Evolutionary conservation across 2,888 invertebrate genomes (phyloP).

Genomic region (Pandemis heparana): DNA sequence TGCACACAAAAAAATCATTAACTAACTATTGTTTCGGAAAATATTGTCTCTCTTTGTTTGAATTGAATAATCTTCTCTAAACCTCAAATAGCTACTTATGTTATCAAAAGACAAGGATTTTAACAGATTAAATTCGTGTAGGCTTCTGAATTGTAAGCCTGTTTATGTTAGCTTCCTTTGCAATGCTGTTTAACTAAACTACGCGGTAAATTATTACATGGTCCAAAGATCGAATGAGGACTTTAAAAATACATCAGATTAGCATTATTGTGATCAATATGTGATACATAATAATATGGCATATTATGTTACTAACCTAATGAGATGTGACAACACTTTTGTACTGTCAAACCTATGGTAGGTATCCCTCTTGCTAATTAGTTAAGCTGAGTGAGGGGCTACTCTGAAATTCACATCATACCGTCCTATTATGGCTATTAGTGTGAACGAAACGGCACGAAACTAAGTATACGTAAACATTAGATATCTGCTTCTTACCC

Average conservation of each 20-base stretch:
- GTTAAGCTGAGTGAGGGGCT: too few species aligned
- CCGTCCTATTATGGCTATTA: too few species aligned
- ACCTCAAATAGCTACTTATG: not conserved
- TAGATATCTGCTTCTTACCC: not conserved
- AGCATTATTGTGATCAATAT: not conserved
- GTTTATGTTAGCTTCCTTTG: too few species aligned
- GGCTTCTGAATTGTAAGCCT: not conserved
- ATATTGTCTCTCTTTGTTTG: slow-evolving; percentile 3
- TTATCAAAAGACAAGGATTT: not conserved
- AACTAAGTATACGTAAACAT: not conserved
- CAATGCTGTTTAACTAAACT: too few species aligned
- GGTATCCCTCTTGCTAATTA: too few species aligned
- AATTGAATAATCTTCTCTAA: not conserved
- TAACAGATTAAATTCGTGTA: too few species aligned
- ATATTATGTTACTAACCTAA: not conserved
- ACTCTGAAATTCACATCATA: too few species aligned
- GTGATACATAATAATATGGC: not conserved
- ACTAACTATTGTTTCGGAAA: not conserved
- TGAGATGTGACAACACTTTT: slow-evolving; percentile 6
- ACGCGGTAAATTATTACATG: not conserved
- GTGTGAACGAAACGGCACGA: too few species aligned
- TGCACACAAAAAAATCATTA: not conserved
- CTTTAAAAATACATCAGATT: not conserved
- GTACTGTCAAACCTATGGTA: not conserved
- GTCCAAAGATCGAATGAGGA: not conserved